Evolutionary conservation across 2,888 invertebrate species (phyloP).

Genomic region (Orgyia antiqua): DNA sequence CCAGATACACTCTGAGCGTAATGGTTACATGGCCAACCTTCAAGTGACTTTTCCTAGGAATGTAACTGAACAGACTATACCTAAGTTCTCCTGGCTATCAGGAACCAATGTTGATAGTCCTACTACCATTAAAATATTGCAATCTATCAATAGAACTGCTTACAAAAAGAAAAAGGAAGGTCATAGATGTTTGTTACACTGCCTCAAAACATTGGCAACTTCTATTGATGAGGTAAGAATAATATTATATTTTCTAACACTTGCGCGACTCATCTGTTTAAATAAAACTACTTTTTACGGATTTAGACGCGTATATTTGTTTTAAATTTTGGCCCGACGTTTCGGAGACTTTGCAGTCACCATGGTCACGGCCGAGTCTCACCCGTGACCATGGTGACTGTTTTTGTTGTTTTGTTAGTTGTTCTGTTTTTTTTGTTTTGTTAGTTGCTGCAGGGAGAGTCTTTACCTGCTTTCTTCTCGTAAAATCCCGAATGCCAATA

Average conservation of each 20-base stretch:
- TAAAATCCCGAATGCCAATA: too few relatives aligned
- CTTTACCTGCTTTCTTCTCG: too few relatives aligned
- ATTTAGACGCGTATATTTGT: too few relatives aligned
- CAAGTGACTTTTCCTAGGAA: constrained; percentile 80
- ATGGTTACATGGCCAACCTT: constrained; percentile 73
- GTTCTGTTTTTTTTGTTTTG: background rate
- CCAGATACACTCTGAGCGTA: constrained; percentile 75
- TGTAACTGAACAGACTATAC: constrained; percentile 64
- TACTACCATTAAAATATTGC: constrained; percentile 85
- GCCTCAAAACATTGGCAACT: constrained; percentile 79
- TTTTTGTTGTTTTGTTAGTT: too few relatives aligned
- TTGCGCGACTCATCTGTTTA: too few relatives aligned
- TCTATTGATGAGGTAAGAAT: constrained; percentile 65
- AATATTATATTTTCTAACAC: too few relatives aligned
- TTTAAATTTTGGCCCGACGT: too few relatives aligned
- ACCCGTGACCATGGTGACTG: too few relatives aligned
- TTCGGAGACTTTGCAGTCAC: too few relatives aligned
- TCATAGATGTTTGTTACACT: constrained; percentile 91
- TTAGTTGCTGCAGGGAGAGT: too few relatives aligned
- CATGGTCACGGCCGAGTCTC: too few relatives aligned
- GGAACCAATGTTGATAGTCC: constrained; percentile 82
- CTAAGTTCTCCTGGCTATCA: constrained; percentile 70
- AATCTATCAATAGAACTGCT: constrained; percentile 88
- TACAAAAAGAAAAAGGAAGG: constrained; percentile 90
- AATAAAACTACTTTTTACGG: too few relatives aligned